A percentile compares a stretch with the other conserved stretches of the same genome.
phyloP scores from a whole-genome alignment of 2,888 invertebrate genomes.

The Dicranocentrus wangi region DNA sequence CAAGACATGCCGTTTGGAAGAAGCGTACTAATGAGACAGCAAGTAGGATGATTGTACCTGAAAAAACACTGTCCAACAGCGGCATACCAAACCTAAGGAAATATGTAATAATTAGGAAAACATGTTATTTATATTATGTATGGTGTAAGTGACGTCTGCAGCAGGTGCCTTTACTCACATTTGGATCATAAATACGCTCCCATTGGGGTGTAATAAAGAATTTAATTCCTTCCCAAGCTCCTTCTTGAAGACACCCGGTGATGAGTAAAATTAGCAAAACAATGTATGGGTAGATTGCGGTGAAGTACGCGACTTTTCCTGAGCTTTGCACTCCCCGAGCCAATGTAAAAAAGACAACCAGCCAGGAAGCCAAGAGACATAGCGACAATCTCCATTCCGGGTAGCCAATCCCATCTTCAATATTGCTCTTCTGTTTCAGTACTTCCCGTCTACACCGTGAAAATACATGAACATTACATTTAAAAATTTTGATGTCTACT shows the following conservation, averaged over 20 bases:
- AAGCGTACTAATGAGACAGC: too few relatives aligned
- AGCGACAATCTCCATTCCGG: constrained; percentile 83
- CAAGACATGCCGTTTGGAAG: too few relatives aligned
- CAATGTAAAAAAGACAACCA: constrained; percentile 81
- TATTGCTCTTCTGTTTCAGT: constrained; percentile 70
- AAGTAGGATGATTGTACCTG: too few relatives aligned
- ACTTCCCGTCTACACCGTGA: too few relatives aligned
- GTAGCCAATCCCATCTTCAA: constrained; percentile 73
- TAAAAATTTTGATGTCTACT: too few relatives aligned
- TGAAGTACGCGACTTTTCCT: constrained; percentile 88
- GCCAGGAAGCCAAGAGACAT: constrained; percentile 82
- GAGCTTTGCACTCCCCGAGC: constrained; percentile 82
- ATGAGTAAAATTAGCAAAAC: constrained; percentile 85
- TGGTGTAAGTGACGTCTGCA: too few relatives aligned
- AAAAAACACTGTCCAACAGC: constrained; percentile 87
- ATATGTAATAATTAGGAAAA: too few relatives aligned
- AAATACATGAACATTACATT: too few relatives aligned
- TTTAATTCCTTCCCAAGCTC: constrained; percentile 83
- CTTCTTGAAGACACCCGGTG: constrained; percentile 78
- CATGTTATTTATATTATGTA: too few relatives aligned
- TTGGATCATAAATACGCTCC: constrained; percentile 81
- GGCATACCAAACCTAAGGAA: constrained; percentile 82
- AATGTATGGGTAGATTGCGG: constrained; percentile 89
- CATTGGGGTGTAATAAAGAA: constrained; percentile 89
- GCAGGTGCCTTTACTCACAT: constrained; percentile 76